These are phyloP conservation scores for Drosophila leontia DNA, from an alignment of 1,140 invertebrate species.

Conservation along the genomic window DNA sequence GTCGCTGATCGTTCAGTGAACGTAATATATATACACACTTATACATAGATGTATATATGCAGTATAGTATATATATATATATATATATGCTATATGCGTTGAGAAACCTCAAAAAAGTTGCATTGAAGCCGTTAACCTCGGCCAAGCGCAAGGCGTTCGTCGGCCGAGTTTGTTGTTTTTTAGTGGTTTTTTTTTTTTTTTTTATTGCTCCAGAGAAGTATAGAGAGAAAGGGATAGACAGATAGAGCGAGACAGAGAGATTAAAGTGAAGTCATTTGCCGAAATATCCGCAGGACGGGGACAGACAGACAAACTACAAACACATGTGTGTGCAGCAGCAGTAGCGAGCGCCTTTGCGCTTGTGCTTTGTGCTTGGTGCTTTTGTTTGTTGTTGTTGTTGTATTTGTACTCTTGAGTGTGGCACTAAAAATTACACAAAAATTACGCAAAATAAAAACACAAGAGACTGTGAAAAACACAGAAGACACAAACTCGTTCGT, in stretches of 20 bases:
- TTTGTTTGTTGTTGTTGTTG: background rate
- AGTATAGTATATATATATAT: slow-evolving; percentile 5
- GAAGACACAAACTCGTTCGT: slow-evolving; percentile 33
- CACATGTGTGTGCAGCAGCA: slow-evolving; percentile 58
- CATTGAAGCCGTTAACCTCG: slow-evolving; percentile 84
- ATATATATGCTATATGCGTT: slow-evolving; percentile 3
- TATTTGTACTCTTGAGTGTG: slow-evolving; percentile 33
- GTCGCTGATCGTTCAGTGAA: slow-evolving; percentile 60
- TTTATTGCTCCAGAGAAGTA: slow-evolving; percentile 52
- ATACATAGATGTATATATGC: slow-evolving; percentile 4
- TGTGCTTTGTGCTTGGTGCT: slow-evolving; percentile 2
- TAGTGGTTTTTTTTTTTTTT: background rate
- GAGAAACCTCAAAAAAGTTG: slow-evolving; percentile 83
- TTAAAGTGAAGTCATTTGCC: slow-evolving; percentile 79
- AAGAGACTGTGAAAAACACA: slow-evolving; percentile 16
- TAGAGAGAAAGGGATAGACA: slow-evolving; percentile 25
- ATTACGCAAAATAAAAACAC: slow-evolving; percentile 58
- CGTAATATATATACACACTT: slow-evolving; percentile 12
- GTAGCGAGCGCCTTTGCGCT: slow-evolving; percentile 23
- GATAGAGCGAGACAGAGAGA: slow-evolving; percentile 16
- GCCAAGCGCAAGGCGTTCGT: slow-evolving; percentile 71
- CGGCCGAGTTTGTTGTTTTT: slow-evolving; percentile 70
- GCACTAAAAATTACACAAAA: slow-evolving; percentile 75
- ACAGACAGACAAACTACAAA: slow-evolving; percentile 41
- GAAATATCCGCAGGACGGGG: slow-evolving; percentile 50